Evolutionary conservation across 2,113 vertebrate genomes (phyloP).

Genomic region (Drymodes brunneopygia): DNA sequence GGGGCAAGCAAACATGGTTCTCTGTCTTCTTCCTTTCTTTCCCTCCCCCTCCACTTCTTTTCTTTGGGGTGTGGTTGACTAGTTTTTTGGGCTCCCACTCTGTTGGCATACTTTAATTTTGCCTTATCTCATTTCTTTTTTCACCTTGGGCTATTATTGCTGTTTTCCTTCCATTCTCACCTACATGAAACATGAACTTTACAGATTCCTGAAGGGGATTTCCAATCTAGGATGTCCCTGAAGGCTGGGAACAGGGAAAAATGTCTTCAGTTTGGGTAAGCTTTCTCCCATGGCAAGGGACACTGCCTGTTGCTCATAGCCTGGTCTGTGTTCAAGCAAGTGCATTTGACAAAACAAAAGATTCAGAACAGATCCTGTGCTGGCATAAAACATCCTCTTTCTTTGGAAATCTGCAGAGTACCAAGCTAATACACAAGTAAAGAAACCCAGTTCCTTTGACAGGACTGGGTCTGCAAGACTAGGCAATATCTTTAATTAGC

Average conservation of each 20-base stretch:
- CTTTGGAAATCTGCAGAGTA: background rate
- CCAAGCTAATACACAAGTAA: accelerated
- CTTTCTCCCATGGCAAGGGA: background rate
- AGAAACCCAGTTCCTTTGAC: background rate
- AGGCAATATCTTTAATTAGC: background rate
- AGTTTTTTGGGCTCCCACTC: background rate
- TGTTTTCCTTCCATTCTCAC: background rate
- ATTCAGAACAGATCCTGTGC: background rate
- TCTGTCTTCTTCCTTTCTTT: background rate
- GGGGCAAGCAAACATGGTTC: background rate
- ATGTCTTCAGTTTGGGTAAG: background rate
- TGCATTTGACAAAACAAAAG: background rate
- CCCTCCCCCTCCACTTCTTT: accelerated
- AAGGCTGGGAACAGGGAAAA: background rate
- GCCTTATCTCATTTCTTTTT: background rate
- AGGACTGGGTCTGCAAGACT: background rate
- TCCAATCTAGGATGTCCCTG: background rate
- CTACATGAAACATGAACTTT: background rate
- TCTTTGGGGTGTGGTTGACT: background rate
- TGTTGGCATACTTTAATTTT: background rate
- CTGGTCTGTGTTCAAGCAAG: background rate
- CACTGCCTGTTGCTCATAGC: background rate
- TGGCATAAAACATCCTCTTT: background rate
- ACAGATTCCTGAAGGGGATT: background rate
- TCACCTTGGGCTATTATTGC: background rate